A percentile compares a stretch with the other conserved stretches of the same genome.
Evolutionary conservation across 2,888 invertebrate species (phyloP).

Genomic region (Lepeophtheirus nordmannii): DNA sequence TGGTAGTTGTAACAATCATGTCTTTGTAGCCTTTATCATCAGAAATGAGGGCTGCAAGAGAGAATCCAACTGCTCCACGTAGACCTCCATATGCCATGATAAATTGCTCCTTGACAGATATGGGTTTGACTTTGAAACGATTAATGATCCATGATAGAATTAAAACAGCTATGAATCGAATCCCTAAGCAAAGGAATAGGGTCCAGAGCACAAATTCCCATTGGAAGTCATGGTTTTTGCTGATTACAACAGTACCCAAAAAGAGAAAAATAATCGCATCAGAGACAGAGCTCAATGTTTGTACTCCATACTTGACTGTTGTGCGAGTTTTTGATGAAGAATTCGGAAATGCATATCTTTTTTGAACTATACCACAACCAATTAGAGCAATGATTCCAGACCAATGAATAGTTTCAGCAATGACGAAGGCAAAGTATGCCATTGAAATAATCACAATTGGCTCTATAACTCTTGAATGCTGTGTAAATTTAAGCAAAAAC

Average conservation of each 20-base stretch:
- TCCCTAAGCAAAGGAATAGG: slow-evolving; percentile 35
- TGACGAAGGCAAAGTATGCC: slow-evolving; percentile 41
- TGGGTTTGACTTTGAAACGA: slow-evolving; percentile 32
- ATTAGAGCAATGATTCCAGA: slow-evolving; percentile 31
- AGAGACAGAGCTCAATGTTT: slow-evolving; percentile 40
- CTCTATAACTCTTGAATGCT: slow-evolving; percentile 40
- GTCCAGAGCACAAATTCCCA: slow-evolving; percentile 39
- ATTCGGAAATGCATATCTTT: slow-evolving; percentile 19
- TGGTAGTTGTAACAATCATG: slow-evolving; percentile 39
- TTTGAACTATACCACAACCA: slow-evolving; percentile 20
- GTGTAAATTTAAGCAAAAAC: slow-evolving; percentile 38
- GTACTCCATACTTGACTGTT: slow-evolving; percentile 41
- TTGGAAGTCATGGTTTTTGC: slow-evolving; percentile 40
- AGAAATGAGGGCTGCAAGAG: slow-evolving; percentile 35
- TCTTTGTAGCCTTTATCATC: slow-evolving; percentile 28
- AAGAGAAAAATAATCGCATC: slow-evolving; percentile 44
- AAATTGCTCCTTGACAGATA: slow-evolving; percentile 38
- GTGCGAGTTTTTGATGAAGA: slow-evolving; percentile 37
- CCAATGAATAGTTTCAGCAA: slow-evolving; percentile 41
- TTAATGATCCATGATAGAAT: slow-evolving; percentile 36
- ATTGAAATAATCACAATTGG: slow-evolving; percentile 41
- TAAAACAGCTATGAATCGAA: slow-evolving; percentile 15
- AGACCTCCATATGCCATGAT: slow-evolving; percentile 43
- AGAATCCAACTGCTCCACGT: slow-evolving; percentile 42
- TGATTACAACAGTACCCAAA: slow-evolving; percentile 36